These are phyloP conservation scores for Eustalomyia histrio DNA, from an alignment of 2,888 invertebrate species.

Conservation along the genomic window DNA sequence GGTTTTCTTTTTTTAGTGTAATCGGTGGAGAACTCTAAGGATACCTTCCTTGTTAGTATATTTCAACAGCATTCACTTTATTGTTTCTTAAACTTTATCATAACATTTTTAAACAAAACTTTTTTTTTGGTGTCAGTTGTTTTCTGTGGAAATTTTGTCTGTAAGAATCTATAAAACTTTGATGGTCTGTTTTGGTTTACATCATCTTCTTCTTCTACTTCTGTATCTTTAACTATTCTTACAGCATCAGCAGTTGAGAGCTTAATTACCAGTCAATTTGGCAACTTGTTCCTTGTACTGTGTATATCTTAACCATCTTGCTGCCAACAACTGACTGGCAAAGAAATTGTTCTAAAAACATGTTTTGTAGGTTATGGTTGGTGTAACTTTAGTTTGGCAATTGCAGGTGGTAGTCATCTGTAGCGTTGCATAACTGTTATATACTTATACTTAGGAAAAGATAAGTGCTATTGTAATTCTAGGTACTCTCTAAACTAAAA, in stretches of 20 bases:
- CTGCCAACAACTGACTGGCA: neutral
- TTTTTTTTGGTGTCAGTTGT: neutral
- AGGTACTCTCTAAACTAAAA: neutral
- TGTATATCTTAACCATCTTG: neutral
- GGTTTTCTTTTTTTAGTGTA: too few relatives aligned
- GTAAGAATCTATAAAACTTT: neutral
- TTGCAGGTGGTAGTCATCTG: conserved; percentile 9
- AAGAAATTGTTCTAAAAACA: neutral
- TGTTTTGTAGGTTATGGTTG: too few relatives aligned
- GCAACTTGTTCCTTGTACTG: neutral
- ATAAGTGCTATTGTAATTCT: neutral
- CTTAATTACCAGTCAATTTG: conserved; percentile 37
- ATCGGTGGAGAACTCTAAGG: too few relatives aligned
- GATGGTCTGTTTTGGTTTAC: neutral
- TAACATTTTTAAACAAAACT: neutral
- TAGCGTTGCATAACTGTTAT: neutral
- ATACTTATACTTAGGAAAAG: neutral
- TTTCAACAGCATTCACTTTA: neutral
- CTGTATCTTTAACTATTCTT: neutral
- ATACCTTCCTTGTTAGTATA: too few relatives aligned
- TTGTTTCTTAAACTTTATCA: neutral
- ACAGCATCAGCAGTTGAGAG: neutral
- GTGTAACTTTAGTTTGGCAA: neutral
- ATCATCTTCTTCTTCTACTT: neutral
- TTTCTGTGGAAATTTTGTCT: neutral